phyloP scores from a whole-genome alignment of 2,888 invertebrate species.

The Augochlorella aurata region DNA sequence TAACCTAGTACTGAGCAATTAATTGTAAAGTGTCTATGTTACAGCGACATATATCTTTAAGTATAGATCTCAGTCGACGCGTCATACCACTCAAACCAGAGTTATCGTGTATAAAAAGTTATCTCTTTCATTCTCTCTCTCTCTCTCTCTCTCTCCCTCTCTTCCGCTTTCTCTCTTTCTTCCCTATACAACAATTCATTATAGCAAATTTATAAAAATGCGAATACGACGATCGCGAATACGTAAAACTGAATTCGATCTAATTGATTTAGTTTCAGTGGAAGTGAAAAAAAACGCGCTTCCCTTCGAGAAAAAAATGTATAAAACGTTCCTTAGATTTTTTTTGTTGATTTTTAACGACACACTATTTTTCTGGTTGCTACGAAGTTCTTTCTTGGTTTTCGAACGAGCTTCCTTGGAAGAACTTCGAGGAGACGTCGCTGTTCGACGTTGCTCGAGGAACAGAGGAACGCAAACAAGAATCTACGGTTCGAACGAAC shows the following conservation, averaged over 20 bases:
- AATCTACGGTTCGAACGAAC: not conserved
- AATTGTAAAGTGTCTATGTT: slow-evolving; percentile 69
- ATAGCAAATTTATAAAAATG: slow-evolving; percentile 16
- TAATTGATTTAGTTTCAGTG: slow-evolving; percentile 10
- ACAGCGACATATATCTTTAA: slow-evolving; percentile 60
- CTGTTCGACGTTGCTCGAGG: not conserved
- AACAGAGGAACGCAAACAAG: not conserved
- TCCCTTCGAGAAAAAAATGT: not conserved
- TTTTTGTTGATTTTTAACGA: not conserved
- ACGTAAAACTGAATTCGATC: not conserved
- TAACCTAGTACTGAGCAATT: slow-evolving; percentile 77
- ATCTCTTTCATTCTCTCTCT: not conserved
- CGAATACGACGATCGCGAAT: not conserved
- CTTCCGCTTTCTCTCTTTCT: not conserved
- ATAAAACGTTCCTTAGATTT: not conserved
- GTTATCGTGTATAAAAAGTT: slow-evolving; percentile 34
- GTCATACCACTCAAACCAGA: slow-evolving; percentile 27
- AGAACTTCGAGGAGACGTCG: not conserved
- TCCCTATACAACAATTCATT: slow-evolving; percentile 17
- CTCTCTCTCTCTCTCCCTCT: slow-evolving; percentile 1
- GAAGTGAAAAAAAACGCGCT: not conserved
- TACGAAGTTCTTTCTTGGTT: not conserved
- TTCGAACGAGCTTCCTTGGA: not conserved
- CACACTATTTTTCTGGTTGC: not conserved
- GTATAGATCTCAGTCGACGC: slow-evolving; percentile 40